Conservation (phyloP, 2,113 vertebrate genomes). For the Callorhinus ursinus region DNA sequence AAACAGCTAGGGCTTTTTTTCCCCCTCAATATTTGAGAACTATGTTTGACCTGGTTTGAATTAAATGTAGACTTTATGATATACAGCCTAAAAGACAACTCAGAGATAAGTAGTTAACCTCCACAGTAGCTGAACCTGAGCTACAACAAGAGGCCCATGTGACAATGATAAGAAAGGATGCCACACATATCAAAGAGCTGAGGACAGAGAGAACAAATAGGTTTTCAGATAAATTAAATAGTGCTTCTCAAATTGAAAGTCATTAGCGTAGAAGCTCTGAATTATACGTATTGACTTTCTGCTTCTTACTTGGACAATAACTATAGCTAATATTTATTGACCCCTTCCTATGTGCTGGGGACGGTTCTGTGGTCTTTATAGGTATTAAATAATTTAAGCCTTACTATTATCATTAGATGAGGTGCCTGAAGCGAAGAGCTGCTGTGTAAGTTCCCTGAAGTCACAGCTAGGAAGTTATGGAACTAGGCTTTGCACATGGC, state of each 20-base stretch:
- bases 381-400: conserved; percentile 69
- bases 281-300: conserved; percentile 67
- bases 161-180: background rate
- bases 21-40: background rate
- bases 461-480: background rate
- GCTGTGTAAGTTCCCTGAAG: conserved; percentile 33
- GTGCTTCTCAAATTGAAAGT: conserved; percentile 63
- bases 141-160: background rate
- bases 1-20: background rate
- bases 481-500: background rate
- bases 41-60: background rate
- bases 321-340: conserved; percentile 70
- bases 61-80: background rate
- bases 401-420: conserved; percentile 52
- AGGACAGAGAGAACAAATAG: conserved; percentile 47
- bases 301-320: conserved; percentile 59
- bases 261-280: conserved; percentile 58
- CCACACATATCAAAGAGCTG: background rate
- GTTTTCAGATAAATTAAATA: conserved; percentile 50
- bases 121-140: background rate
- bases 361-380: conserved; percentile 21
- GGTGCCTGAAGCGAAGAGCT: background rate
- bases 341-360: conserved; percentile 44
- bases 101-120: background rate
- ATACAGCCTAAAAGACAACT: background rate